Percentiles rank a stretch among this genome's conserved stretches.
Evolutionary conservation across 2,797 vertebrate species (phyloP).

Genomic region (Podarcis siculus): DNA sequence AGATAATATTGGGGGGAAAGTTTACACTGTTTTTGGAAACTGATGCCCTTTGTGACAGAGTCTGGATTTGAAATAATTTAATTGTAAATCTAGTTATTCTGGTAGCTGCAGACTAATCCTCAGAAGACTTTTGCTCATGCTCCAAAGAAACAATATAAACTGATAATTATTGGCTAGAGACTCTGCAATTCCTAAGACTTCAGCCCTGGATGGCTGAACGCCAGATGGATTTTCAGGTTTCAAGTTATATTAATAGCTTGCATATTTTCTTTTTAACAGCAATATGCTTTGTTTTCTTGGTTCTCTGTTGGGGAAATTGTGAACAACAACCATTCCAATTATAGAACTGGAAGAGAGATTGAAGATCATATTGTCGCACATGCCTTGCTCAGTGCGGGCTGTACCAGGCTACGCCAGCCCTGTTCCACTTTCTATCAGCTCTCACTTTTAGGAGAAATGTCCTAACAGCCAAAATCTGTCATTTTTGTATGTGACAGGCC

Average conservation of each 20-base stretch:
- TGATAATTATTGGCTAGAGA: not conserved
- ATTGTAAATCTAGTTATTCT: conserved; percentile 21
- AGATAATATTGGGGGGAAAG: not conserved
- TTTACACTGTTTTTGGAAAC: not conserved
- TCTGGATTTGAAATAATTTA: not conserved
- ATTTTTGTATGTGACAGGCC: too few relatives aligned
- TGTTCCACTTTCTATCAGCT: too few relatives aligned
- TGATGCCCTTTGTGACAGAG: conserved; percentile 1
- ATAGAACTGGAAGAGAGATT: too few relatives aligned
- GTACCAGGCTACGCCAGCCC: too few relatives aligned
- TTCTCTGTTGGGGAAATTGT: not conserved
- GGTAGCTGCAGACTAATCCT: not conserved
- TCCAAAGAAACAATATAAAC: not conserved
- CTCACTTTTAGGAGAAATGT: too few relatives aligned
- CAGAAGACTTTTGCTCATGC: conserved; percentile 17
- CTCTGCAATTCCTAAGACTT: not conserved
- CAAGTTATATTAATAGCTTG: not conserved
- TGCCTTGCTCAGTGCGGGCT: too few relatives aligned
- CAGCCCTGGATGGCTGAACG: not conserved
- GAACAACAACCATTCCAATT: not conserved
- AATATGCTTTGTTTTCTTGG: not conserved
- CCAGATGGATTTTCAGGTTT: not conserved
- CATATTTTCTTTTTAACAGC: not conserved
- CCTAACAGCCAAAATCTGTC: too few relatives aligned
- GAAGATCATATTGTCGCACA: too few relatives aligned